Evolutionary conservation across 2,888 invertebrate genomes (phyloP).

Genomic region (Sturmia bella): DNA sequence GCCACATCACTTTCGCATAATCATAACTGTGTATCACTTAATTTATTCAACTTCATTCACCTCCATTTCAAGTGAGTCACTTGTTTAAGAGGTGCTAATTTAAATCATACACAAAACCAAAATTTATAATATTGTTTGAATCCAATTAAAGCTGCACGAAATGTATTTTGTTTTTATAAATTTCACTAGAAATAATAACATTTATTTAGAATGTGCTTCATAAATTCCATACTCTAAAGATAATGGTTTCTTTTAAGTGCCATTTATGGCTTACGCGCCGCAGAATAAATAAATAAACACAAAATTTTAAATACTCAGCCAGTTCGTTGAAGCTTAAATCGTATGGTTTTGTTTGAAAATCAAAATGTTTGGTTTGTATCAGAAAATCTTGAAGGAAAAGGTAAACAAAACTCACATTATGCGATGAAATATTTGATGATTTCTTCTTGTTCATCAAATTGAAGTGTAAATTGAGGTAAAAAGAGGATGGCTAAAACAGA

Average conservation of each 20-base stretch:
- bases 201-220: constrained; percentile 77
- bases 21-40: constrained; percentile 3
- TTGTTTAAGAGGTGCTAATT: not conserved
- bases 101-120: not conserved
- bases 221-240: constrained; percentile 74
- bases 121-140: constrained; percentile 33
- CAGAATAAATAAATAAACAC: constrained; percentile 31
- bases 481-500: not conserved
- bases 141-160: constrained; percentile 11
- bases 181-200: constrained; percentile 78
- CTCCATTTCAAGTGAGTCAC: constrained; percentile 39
- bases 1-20: not conserved
- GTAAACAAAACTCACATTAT: constrained; percentile 35
- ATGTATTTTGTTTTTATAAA: constrained; percentile 31
- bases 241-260: constrained; percentile 72
- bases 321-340: constrained; percentile 38
- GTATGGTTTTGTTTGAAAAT: constrained; percentile 1
- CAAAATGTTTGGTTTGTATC: constrained; percentile 35
- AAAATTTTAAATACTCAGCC: constrained; percentile 42
- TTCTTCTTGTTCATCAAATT: constrained; percentile 50
- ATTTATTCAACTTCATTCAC: constrained; percentile 1
- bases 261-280: constrained; percentile 44
- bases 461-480: constrained; percentile 55
- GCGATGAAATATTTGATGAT: constrained; percentile 46
- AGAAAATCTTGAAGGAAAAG: not conserved